Evolutionary conservation across 2,888 invertebrate genomes (phyloP).

Genomic region (Calephelis perditalis): DNA sequence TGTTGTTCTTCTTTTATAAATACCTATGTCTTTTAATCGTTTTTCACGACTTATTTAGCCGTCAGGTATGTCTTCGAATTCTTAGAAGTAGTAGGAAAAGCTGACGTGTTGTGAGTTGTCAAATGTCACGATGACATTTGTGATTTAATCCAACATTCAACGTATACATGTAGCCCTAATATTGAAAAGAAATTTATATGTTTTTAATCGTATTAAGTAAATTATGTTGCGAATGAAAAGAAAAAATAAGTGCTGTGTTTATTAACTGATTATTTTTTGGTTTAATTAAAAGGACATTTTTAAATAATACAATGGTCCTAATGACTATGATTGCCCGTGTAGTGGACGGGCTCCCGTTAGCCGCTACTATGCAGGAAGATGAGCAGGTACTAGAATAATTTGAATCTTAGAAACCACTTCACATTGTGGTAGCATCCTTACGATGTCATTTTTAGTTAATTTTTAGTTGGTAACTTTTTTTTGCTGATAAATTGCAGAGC

Average conservation of each 20-base stretch:
- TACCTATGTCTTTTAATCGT: no score
- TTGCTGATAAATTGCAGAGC: slow-evolving; percentile 82
- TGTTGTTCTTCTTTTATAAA: no score
- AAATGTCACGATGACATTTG: slow-evolving; percentile 24
- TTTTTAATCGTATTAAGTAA: slow-evolving; percentile 46
- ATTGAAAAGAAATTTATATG: slow-evolving; percentile 40
- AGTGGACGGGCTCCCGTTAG: slow-evolving; percentile 95
- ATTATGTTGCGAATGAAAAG: slow-evolving; percentile 43
- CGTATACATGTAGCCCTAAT: slow-evolving; percentile 46
- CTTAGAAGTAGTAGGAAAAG: slow-evolving; percentile 36
- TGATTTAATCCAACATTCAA: slow-evolving; percentile 33
- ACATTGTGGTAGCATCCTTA: not conserved
- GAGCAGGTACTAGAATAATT: slow-evolving; percentile 85
- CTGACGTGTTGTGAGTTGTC: slow-evolving; percentile 53
- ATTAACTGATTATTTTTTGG: slow-evolving; percentile 33
- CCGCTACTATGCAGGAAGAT: slow-evolving; percentile 98
- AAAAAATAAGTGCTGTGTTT: slow-evolving; percentile 44
- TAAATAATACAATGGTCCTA: slow-evolving; percentile 87
- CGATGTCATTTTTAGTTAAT: slow-evolving; percentile 24
- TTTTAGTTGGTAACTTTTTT: slow-evolving; percentile 40
- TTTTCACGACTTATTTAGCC: no score
- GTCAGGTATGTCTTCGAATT: slow-evolving; percentile 28
- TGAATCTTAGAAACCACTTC: no score
- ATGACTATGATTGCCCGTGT: slow-evolving; percentile 98
- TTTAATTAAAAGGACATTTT: slow-evolving; percentile 38